phyloP scores from a whole-genome alignment of 2,888 invertebrate species.

The Cosmorhoe ocellata region DNA sequence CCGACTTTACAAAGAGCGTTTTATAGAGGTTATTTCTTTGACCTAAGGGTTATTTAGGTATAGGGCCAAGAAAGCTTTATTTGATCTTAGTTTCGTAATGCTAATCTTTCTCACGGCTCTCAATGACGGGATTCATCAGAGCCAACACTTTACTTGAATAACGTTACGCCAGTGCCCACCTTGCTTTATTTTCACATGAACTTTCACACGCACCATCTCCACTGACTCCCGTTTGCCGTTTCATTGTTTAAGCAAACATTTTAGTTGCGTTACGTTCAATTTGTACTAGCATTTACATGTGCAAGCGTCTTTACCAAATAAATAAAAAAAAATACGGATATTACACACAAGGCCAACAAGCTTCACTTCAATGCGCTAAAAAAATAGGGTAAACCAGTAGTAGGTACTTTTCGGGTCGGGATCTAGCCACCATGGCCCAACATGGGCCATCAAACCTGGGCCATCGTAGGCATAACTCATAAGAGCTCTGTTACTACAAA shows the following conservation, averaged over 20 bases:
- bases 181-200: constrained; percentile 23
- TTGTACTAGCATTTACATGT: constrained; percentile 23
- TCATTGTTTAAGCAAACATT: constrained; percentile 44
- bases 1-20: no score
- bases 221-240: constrained; percentile 41
- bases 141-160: neutral
- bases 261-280: constrained; percentile 30
- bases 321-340: no score
- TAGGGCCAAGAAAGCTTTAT: neutral
- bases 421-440: no score
- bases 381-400: no score
- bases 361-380: no score
- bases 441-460: no score
- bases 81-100: neutral
- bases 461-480: no score
- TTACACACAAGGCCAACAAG: no score
- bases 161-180: constrained; percentile 12
- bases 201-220: constrained; percentile 49
- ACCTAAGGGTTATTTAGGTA: no score
- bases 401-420: no score
- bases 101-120: neutral
- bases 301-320: neutral
- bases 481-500: no score
- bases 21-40: no score
- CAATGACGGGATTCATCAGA: neutral